Conservation (phyloP, 2,888 invertebrate species). For the Auanema sp. region DNA sequence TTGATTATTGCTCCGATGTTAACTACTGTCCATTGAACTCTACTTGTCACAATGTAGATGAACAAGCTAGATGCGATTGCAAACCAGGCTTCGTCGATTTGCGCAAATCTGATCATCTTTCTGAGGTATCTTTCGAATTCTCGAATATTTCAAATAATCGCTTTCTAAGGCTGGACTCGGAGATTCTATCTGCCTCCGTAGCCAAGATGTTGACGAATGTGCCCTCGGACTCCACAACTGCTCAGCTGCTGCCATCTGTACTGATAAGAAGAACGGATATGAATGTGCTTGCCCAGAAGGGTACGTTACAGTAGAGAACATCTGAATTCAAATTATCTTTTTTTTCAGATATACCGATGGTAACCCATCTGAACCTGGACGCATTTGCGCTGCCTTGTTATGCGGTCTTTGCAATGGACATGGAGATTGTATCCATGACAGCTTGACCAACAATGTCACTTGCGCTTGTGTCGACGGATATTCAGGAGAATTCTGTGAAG, state of each 20-base stretch:
- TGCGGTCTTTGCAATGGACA: constrained; percentile 60
- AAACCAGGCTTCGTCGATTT: constrained; percentile 52
- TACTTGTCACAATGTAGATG: constrained; percentile 81
- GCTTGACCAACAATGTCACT: constrained; percentile 51
- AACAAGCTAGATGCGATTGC: constrained; percentile 51
- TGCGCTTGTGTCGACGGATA: constrained; percentile 57
- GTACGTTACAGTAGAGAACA: constrained; percentile 13
- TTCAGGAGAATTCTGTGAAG: constrained; percentile 51
- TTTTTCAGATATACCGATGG: constrained; percentile 29
- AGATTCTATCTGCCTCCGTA: constrained; percentile 34
- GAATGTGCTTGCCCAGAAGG: constrained; percentile 49
- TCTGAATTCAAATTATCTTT: background rate
- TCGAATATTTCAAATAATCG: background rate
- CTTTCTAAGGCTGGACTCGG: constrained; percentile 32
- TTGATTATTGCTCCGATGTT: constrained; percentile 59
- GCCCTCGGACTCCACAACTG: constrained; percentile 60
- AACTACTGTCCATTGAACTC: constrained; percentile 87
- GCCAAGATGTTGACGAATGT: constrained; percentile 54
- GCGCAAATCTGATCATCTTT: constrained; percentile 35
- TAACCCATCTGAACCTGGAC: constrained; percentile 56
- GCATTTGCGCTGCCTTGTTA: constrained; percentile 53
- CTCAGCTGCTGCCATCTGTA: constrained; percentile 54
- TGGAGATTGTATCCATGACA: constrained; percentile 60
- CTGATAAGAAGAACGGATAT: constrained; percentile 51
- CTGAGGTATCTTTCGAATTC: constrained; percentile 14